These are phyloP conservation scores for Rutpela maculata DNA, from an alignment of 2,888 invertebrate species.

Conservation along the genomic window DNA sequence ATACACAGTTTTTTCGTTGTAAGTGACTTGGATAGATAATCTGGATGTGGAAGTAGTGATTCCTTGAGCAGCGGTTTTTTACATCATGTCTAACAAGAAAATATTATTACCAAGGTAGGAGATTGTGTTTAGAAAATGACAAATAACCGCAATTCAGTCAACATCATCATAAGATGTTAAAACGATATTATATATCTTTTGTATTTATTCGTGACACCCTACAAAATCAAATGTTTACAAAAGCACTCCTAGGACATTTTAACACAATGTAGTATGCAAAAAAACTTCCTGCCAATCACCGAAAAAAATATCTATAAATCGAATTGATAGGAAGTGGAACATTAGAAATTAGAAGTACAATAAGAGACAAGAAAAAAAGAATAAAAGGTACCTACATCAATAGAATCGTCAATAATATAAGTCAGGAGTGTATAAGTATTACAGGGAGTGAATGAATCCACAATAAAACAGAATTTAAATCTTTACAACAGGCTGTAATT, in stretches of 20 bases:
- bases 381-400: constrained; percentile 30
- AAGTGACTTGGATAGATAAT: too few relatives aligned
- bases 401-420: constrained; percentile 40
- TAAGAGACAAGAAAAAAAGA: constrained; percentile 14
- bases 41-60: too few relatives aligned
- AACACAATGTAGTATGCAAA: background rate
- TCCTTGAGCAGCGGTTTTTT: too few relatives aligned
- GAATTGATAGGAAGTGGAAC: background rate
- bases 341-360: constrained; percentile 27
- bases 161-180: background rate
- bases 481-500: constrained; percentile 32
- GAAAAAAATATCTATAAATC: background rate
- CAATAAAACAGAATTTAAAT: constrained; percentile 4
- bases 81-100: too few relatives aligned
- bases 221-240: background rate
- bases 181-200: background rate
- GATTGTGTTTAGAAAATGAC: constrained; percentile 34
- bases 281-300: background rate
- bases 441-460: constrained; percentile 12
- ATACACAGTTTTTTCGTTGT: too few relatives aligned
- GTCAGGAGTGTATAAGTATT: constrained; percentile 28
- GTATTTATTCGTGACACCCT: background rate
- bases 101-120: background rate
- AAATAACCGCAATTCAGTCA: constrained; percentile 18
- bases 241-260: background rate